Evolutionary conservation across 2,888 invertebrate genomes (phyloP), one percentile per base, ranked within the genome.

Genomic region (Euclidia mi): DNA sequence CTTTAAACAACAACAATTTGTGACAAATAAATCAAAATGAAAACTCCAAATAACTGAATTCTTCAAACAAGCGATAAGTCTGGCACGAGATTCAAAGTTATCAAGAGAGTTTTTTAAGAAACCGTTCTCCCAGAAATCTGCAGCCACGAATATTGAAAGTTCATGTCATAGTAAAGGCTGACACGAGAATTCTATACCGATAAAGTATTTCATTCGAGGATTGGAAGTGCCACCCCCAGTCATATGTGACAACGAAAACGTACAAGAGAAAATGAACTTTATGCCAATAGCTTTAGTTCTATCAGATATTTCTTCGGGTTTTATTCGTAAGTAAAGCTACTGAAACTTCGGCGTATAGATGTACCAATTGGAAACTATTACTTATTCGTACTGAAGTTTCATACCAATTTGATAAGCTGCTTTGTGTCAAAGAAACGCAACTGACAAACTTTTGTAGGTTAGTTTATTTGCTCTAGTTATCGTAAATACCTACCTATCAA

Each of bases 151-250:
- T 67, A 70, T 66, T 52, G 46, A 66, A 63, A 57, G 45, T 46
- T 34, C 18, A 38, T 35, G 71, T 56, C 64, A 45, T 29, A 60
- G 44, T 56, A 20, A 61, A 53, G 44, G 32, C 49, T 60, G 41
- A 25, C 47, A 43, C 10, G 32, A 45, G 46, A 63, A 46, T 57
- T 47, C 32, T 47, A 46, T 59, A 40, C 43, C 56, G 38, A 66
- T 46, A 66, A 63, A 66, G 46, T 56, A 51, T 66, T 65, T 56
- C 50, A 66, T 56, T 55, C 32, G 53, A 63, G 55, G 63, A 58
- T 52, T 69, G 56, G n/a, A 42, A 65, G 53, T 14, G 25, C 37
- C 47, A 63, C 15, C 49, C 35, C n/a, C 56, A 65, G 49, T 58
- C 47, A 58, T 66, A 58, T 58, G 50, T 46, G 48, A 50, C 40